phyloP scores from a whole-genome alignment of 2,113 vertebrate genomes.

The Passer domesticus region DNA sequence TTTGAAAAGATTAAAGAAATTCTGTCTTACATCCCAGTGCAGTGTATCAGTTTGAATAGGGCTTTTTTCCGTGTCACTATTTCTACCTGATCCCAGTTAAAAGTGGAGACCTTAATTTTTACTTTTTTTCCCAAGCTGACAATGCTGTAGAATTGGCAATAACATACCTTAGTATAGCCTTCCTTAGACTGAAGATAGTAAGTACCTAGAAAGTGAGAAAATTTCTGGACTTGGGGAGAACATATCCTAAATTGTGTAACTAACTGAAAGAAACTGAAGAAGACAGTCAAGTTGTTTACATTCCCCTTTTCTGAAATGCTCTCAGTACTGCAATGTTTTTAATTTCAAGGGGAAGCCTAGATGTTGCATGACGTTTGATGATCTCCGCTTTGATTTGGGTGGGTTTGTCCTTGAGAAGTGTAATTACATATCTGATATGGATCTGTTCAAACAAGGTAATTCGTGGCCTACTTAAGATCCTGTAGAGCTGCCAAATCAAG shows the following conservation, averaged over 20 bases:
- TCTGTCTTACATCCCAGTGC: not conserved
- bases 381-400: conserved; percentile 75
- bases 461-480: conserved; percentile 58
- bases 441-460: conserved; percentile 73
- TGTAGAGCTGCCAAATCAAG: conserved; percentile 73
- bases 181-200: not conserved
- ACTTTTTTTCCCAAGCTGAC: not conserved
- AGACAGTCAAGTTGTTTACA: conserved; percentile 21
- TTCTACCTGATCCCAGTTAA: not conserved
- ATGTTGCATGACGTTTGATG: conserved; percentile 47
- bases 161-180: not conserved
- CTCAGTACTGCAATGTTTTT: conserved; percentile 21
- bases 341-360: conserved; percentile 28
- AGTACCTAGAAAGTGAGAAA: not conserved
- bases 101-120: not conserved
- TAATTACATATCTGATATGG: conserved; percentile 78
- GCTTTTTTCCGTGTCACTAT: not conserved
- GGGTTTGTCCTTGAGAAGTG: conserved; percentile 73
- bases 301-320: conserved; percentile 19
- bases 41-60: not conserved
- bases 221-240: conserved; percentile 17
- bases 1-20: conserved; percentile 4
- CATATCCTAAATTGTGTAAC: not conserved
- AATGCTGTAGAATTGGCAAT: not conserved
- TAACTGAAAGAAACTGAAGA: conserved; percentile 24